Evolutionary conservation across 2,888 invertebrate species (phyloP).

Genomic region (Cheilosia vulpina): DNA sequence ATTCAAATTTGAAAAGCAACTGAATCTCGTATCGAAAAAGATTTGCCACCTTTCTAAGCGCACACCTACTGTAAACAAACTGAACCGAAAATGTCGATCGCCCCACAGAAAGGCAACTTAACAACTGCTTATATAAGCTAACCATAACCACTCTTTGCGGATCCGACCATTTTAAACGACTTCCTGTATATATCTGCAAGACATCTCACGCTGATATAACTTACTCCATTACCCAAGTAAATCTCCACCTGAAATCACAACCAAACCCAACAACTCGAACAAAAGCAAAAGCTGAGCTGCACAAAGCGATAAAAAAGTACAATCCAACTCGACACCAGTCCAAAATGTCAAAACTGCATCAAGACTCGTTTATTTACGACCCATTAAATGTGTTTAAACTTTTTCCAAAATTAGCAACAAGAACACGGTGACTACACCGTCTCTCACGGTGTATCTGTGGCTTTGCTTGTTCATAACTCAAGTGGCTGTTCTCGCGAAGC

Average conservation of each 20-base stretch:
- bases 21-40: too few relatives aligned
- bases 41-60: too few relatives aligned
- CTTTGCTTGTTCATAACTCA: constrained; percentile 19
- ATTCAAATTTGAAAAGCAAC: too few relatives aligned
- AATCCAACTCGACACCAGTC: constrained; percentile 11
- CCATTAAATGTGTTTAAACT: constrained; percentile 37
- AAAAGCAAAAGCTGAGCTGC: constrained; percentile 8
- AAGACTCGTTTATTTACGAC: constrained; percentile 57
- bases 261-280: neutral
- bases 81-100: too few relatives aligned
- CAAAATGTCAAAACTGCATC: constrained; percentile 67
- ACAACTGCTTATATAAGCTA: neutral
- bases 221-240: neutral
- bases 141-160: constrained; percentile 1
- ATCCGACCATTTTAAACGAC: constrained; percentile 1
- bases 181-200: constrained; percentile 17
- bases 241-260: constrained; percentile 18
- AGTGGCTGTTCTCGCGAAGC: constrained; percentile 34
- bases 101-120: neutral
- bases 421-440: constrained; percentile 24
- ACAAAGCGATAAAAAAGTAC: neutral
- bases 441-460: constrained; percentile 10
- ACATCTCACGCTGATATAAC: neutral
- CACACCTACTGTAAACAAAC: too few relatives aligned
- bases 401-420: constrained; percentile 57